Conservation (phyloP, 1,140 invertebrate genomes). For the Amyelois transitella region DNA sequence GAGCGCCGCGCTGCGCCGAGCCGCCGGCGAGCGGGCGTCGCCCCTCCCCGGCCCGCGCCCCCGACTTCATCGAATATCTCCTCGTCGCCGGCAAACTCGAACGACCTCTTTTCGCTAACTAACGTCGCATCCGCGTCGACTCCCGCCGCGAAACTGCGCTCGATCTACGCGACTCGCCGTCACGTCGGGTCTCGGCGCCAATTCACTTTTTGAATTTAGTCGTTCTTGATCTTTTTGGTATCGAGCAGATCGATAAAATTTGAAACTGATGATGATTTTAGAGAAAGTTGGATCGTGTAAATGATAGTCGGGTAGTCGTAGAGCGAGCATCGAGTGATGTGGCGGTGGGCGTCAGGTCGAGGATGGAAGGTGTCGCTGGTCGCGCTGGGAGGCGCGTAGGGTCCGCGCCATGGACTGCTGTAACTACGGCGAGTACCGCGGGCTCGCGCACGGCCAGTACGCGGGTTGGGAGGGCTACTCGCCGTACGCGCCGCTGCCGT, state of each 20-base stretch:
- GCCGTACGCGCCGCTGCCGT: constrained; percentile 47
- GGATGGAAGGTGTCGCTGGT: constrained; percentile 27
- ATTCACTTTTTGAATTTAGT: background rate
- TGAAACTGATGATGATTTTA: background rate
- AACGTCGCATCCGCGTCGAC: constrained; percentile 64
- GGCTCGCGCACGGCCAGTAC: constrained; percentile 37
- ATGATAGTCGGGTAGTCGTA: constrained; percentile 1
- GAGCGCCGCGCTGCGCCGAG: constrained; percentile 68
- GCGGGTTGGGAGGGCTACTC: constrained; percentile 50
- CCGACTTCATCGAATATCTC: constrained; percentile 44
- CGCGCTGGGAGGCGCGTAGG: constrained; percentile 54
- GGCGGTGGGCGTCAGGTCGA: constrained; percentile 30
- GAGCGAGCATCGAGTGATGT: constrained; percentile 38
- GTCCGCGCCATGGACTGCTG: constrained; percentile 59
- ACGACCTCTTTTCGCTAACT: constrained; percentile 67
- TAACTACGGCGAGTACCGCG: constrained; percentile 60
- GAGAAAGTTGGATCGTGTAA: background rate
- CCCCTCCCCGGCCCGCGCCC: constrained; percentile 44
- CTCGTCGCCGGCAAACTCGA: constrained; percentile 68
- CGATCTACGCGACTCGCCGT: constrained; percentile 35
- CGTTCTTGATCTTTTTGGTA: background rate
- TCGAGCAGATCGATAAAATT: background rate
- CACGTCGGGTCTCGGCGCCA: background rate
- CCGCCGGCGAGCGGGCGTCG: constrained; percentile 60
- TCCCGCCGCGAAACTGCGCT: constrained; percentile 62